A percentile compares a stretch with the other conserved stretches of the same genome.
phyloP scores from a whole-genome alignment of 2,113 vertebrate genomes.

The Elgaria multicarinata region DNA sequence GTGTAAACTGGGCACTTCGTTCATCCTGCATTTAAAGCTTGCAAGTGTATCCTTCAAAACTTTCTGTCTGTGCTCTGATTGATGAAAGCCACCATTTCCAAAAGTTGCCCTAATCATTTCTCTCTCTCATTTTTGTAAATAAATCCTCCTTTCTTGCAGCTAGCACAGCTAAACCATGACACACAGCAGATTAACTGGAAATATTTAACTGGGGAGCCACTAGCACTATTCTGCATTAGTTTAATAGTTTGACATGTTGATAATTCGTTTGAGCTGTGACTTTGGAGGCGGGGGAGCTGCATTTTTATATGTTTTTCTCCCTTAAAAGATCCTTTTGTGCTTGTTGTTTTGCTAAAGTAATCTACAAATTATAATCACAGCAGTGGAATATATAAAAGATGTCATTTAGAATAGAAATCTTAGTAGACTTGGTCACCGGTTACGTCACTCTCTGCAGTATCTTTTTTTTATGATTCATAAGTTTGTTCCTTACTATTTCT shows the following conservation, averaged over 20 bases:
- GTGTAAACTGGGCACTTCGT: not conserved
- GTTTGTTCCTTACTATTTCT: slow-evolving; percentile 64
- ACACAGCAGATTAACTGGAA: slow-evolving; percentile 28
- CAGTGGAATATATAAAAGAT: slow-evolving; percentile 63
- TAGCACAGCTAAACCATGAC: slow-evolving; percentile 35
- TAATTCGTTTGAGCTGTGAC: slow-evolving; percentile 17
- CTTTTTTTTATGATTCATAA: slow-evolving; percentile 71
- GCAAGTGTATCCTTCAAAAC: not conserved
- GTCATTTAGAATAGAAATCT: slow-evolving; percentile 70
- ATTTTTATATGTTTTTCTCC: slow-evolving; percentile 67
- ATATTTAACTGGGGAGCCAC: not conserved
- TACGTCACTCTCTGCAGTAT: slow-evolving; percentile 63
- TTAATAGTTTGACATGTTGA: slow-evolving; percentile 40
- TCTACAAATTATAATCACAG: slow-evolving; percentile 59
- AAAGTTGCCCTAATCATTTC: not conserved
- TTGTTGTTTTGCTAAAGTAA: slow-evolving; percentile 56
- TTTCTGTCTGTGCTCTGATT: not conserved
- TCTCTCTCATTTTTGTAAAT: not conserved
- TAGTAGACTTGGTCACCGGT: slow-evolving; percentile 72
- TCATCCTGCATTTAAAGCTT: not conserved
- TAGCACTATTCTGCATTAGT: not conserved
- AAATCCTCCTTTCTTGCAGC: slow-evolving; percentile 22
- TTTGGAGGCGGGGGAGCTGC: slow-evolving; percentile 32
- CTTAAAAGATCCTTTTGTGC: slow-evolving; percentile 56
- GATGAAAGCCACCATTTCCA: not conserved